Evolutionary conservation across 2,113 vertebrate genomes (phyloP).

Genomic region (Labeo rohita): DNA sequence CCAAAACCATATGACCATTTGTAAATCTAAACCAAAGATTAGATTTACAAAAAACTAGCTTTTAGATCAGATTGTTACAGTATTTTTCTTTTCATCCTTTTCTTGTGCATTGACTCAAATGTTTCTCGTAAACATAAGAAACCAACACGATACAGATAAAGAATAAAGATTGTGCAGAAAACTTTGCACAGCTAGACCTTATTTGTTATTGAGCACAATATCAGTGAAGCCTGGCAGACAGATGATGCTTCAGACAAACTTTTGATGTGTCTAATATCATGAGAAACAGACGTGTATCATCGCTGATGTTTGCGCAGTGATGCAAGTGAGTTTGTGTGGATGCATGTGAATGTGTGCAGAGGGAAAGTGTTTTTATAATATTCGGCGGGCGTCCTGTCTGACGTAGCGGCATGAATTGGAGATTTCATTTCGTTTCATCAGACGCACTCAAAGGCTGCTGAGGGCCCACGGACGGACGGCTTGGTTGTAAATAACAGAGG

Average conservation of each 20-base stretch:
- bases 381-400: not conserved
- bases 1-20: not conserved
- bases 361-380: not conserved
- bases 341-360: not conserved
- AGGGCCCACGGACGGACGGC: too few relatives aligned
- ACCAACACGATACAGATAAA: not conserved
- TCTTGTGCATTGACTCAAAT: not conserved
- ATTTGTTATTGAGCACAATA: not conserved
- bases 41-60: not conserved
- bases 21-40: not conserved
- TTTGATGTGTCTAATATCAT: not conserved
- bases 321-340: not conserved
- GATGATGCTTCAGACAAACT: too few relatives aligned
- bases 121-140: not conserved
- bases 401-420: conserved; percentile 41
- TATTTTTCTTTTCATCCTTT: not conserved
- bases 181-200: too few relatives aligned
- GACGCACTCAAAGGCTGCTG: not conserved
- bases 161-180: not conserved
- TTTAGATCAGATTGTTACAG: not conserved
- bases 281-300: not conserved
- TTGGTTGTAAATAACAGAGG: not conserved
- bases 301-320: not conserved
- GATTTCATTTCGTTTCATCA: conserved; percentile 77
- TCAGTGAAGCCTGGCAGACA: not conserved